Evolutionary conservation across 2,797 vertebrate genomes (phyloP).

Genomic region (Rhinella marina): DNA sequence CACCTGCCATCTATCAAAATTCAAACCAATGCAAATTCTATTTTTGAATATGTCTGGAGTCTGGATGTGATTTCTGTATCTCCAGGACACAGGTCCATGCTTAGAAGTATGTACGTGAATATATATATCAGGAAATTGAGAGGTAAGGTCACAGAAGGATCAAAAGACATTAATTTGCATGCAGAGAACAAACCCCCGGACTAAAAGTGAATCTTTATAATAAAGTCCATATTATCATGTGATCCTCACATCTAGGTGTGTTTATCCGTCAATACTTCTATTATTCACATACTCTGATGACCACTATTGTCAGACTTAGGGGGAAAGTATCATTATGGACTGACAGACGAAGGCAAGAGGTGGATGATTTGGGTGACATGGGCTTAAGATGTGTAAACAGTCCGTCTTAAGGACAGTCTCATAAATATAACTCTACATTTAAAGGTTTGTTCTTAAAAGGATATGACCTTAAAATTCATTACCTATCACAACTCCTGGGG

Average conservation of each 20-base stretch:
- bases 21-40: conserved; percentile 41
- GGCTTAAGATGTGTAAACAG: neutral
- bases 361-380: neutral
- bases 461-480: neutral
- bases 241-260: neutral
- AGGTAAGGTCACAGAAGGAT: conserved; percentile 19
- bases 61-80: conserved; percentile 40
- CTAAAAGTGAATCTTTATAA: neutral
- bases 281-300: too few species aligned
- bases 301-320: neutral
- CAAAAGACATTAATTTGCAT: conserved; percentile 37
- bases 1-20: conserved; percentile 46
- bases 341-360: neutral
- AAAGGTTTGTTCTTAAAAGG: neutral
- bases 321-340: neutral
- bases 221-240: neutral
- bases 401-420: neutral
- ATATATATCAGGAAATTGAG: conserved; percentile 7
- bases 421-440: neutral
- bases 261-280: neutral
- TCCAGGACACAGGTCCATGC: neutral
- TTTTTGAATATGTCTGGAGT: conserved; percentile 42
- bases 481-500: neutral
- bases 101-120: conserved; percentile 18
- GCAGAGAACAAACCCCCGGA: neutral